Evolutionary conservation across 2,888 invertebrate genomes (phyloP).

Genomic region (Sphecodes monilicornis): DNA sequence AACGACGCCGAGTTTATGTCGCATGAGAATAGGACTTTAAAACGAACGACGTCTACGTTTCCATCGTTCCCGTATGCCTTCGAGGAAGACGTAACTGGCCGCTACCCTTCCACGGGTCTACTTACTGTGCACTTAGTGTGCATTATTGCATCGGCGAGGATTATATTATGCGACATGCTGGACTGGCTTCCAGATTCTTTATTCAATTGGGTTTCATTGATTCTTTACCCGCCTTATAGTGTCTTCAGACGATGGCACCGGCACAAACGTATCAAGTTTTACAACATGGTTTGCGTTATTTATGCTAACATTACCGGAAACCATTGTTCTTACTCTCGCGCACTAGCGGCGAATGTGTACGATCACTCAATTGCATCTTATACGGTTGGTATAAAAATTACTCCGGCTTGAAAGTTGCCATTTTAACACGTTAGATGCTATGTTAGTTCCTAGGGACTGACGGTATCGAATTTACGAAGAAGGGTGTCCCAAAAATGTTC

Average conservation of each 20-base stretch:
- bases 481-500: too few relatives aligned
- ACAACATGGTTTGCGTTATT: not conserved
- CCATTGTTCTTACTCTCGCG: not conserved
- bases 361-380: not conserved
- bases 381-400: not conserved
- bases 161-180: conserved; percentile 1
- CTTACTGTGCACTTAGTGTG: conserved; percentile 28
- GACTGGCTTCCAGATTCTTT: not conserved
- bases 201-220: not conserved
- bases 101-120: conserved; percentile 7
- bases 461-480: too few relatives aligned
- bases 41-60: conserved; percentile 37
- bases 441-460: too few relatives aligned
- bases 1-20: conserved; percentile 48
- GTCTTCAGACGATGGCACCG: not conserved
- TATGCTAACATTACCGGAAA: not conserved
- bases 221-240: not conserved
- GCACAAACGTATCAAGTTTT: not conserved
- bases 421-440: too few relatives aligned
- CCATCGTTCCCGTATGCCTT: conserved; percentile 7
- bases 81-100: conserved; percentile 4
- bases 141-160: not conserved
- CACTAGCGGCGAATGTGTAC: too few relatives aligned
- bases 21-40: conserved; percentile 54
- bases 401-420: not conserved